Base-by-base conservation (phyloP, 2,888 invertebrate genomes). In the Phrixothrix hirtus region DNA sequence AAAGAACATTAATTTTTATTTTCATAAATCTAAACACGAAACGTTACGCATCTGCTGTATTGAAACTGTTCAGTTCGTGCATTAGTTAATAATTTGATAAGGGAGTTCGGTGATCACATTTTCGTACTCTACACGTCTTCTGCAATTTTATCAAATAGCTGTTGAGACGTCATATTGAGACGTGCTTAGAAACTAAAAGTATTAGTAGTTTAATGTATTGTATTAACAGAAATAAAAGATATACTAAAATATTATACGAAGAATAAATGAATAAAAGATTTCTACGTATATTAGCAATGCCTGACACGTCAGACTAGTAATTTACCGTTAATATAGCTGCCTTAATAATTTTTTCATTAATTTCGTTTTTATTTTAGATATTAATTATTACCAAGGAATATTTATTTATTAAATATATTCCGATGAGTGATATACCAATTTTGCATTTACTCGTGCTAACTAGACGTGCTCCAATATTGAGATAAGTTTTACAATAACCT, bases 11-110 rank as follows among this genome's bases (percentile, higher is more conserved):
- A 38, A 38, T 38, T 38, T 15, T 14, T 10, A 38, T 27, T 27
- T 26, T 38, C 38, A 38, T 38, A 38, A 38, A 38, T 38, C 38
- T 38, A 27, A n/a, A 10, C 38, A 38, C 27, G 38, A 26, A 38
- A 38, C 26, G 25, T 27, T 12, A 38, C 38, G 38, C 38, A 38
- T 38, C 38, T 38, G 38, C 27, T 38, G 17, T 36, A 38, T 38
- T 38, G 27, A 38, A 38, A 27, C 38, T 26, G 38, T 38, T 38
- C 14, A 27, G 38, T 38, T 14, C 35, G 9, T 11, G 15, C 13
- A 38, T 38, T 38, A 38, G 27, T 25, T 13, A 27, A 38, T 38
- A 38, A 38, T 38, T 14, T 38, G 38, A 38, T 38, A 38, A 27
- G 27, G 38, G 38, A 38, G 38, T 14, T 15, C 26, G 3, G 27